Base-by-base conservation (phyloP, 2,113 vertebrate species). In the Galeopterus variegatus region DNA sequence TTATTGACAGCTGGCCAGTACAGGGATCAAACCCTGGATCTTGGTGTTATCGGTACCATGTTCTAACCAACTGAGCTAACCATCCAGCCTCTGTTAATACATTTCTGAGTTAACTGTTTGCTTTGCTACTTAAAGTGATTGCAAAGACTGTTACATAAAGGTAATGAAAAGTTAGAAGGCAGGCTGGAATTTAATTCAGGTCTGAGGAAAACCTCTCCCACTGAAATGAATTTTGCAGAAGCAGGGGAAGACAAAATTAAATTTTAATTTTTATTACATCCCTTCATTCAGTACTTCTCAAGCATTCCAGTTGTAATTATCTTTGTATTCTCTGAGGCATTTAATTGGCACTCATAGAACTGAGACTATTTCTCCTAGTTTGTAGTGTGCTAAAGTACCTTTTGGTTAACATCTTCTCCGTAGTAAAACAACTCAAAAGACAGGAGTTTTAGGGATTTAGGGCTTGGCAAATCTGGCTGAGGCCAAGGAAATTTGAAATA, bases 341-440 rank as follows among this genome's bases (percentile, higher is more conserved):
- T 83, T 93, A 60, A 60, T 62, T 88, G 60, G 36, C 33, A 70
- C 52, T 84, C 52, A 9, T 41, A 33, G 45, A 62, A 52, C 8
- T 56, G 9, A 82, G 41, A 88, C 64, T 50, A 48, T 76, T 77
- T 33, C 19, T 89, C 70, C 28, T 62, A 67, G 67, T 75, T 48
- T 89, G 54, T 83, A 52, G 6, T 76, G 3, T 58, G 28, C 62
- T 45, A 24, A 45, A 77, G 28, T 70, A 70, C 28, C 54, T 96
- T 72, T 70, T 10, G 18, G 23, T 70, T 79, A 90, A 85, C 31
- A 79, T 85, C 28, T 31, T 70, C 64, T 90, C 69, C 24, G 11
- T n/a, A 36, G 79, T 72, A 89, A 93, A 83, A 50, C 80, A 77
- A 81, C 26, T 80, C 15, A 7, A 89, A 93, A 80, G 21, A 84